Percentiles rank a stretch among this genome's conserved stretches.
Evolutionary conservation across 2,113 vertebrate genomes (phyloP).

Genomic region (Caretta caretta): DNA sequence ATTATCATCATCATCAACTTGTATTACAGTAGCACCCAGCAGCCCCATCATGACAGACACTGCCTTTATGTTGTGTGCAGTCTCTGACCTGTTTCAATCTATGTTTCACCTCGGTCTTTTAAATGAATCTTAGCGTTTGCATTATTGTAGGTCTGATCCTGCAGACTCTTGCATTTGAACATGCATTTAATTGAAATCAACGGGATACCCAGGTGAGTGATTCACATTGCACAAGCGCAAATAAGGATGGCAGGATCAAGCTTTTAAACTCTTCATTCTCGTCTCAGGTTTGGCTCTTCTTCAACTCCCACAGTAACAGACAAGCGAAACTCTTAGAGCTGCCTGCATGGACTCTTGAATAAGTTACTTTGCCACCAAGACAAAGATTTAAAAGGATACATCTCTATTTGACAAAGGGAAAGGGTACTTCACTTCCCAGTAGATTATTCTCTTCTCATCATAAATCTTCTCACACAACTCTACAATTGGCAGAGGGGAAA

Average conservation of each 20-base stretch:
- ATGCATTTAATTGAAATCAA: neutral
- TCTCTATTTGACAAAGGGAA: conserved; percentile 93
- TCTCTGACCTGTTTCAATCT: neutral
- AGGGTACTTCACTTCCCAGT: conserved; percentile 96
- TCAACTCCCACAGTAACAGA: neutral
- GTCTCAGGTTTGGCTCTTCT: neutral
- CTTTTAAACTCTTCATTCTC: neutral
- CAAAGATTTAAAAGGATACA: conserved; percentile 88
- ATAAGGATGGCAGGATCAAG: neutral
- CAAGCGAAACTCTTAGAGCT: neutral
- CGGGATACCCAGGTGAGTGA: neutral
- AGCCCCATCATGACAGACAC: neutral
- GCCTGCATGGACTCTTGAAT: neutral
- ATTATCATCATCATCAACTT: neutral
- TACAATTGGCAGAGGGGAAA: conserved; percentile 41
- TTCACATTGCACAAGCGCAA: accelerated
- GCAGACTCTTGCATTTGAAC: neutral
- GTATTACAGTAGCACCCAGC: neutral
- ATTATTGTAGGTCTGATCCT: neutral
- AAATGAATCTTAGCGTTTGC: neutral
- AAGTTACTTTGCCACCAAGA: neutral
- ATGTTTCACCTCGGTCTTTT: neutral
- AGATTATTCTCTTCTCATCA: conserved; percentile 82
- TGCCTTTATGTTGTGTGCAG: neutral
- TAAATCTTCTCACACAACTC: conserved; percentile 82